Conservation (phyloP, 2,113 vertebrate genomes). For the Oryzias javanicus region DNA sequence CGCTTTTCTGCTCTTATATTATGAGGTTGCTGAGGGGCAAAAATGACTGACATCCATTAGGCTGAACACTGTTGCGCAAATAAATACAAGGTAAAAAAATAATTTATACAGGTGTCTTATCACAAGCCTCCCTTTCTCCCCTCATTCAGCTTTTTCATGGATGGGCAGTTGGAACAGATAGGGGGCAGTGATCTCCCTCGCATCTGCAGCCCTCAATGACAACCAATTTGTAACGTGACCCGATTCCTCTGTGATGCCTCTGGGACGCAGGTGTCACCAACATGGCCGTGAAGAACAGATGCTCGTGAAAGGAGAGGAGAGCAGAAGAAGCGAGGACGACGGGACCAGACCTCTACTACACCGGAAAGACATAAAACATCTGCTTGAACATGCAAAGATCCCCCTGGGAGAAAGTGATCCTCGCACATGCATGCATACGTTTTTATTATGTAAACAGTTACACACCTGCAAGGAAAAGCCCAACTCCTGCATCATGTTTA, state of each 20-base stretch:
- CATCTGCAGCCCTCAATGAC: slow-evolving; percentile 29
- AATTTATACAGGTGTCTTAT: neutral
- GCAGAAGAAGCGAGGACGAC: slow-evolving; percentile 22
- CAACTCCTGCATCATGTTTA: slow-evolving; percentile 30
- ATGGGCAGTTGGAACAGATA: slow-evolving; percentile 15
- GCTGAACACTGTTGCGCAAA: neutral
- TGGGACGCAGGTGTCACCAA: slow-evolving; percentile 64
- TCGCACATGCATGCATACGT: slow-evolving; percentile 7
- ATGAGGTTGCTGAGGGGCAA: neutral
- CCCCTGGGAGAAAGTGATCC: slow-evolving; percentile 46
- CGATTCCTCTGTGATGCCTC: slow-evolving; percentile 40
- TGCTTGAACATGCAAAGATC: slow-evolving; percentile 56
- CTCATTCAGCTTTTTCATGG: slow-evolving; percentile 1
- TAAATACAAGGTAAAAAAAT: neutral
- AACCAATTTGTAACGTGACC: slow-evolving; percentile 61
- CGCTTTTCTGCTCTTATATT: slow-evolving; percentile 36
- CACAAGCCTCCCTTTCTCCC: neutral
- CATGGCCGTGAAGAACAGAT: slow-evolving; percentile 58
- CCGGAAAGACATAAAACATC: slow-evolving; percentile 59
- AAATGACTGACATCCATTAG: neutral
- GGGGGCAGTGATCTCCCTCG: slow-evolving; percentile 16
- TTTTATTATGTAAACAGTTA: slow-evolving; percentile 12
- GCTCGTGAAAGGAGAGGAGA: slow-evolving; percentile 52
- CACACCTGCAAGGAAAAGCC: slow-evolving; percentile 24
- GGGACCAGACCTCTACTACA: slow-evolving; percentile 44